Base-by-base conservation (phyloP, 2,113 vertebrate species). In the Lophura nycthemera region DNA sequence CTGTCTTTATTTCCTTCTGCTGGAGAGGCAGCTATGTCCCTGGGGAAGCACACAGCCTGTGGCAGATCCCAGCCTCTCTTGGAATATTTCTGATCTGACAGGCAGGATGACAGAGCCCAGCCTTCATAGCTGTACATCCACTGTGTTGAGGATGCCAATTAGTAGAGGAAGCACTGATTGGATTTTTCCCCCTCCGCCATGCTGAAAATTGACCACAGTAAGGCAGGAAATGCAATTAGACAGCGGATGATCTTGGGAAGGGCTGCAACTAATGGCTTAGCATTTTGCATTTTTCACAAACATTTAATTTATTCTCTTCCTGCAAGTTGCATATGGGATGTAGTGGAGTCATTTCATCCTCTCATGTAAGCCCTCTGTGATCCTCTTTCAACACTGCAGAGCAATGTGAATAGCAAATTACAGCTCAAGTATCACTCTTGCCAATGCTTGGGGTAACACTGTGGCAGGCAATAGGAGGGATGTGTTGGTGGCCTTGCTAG, bases 201-300 rank as follows among this genome's bases (percentile, higher is more conserved):
- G 56, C 69, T 77, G 83, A 60, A 60, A 91, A 36, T 32, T 94
- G 72, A 82, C 38, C 72, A 75, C 69, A 65, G 54, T 32, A 75
- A 76, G 47, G 38, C 81, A 86, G 81, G 67, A 81, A 95, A 86
- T 77, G 43, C 83, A 90, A 86, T 83, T 90, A 87, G 83, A 40
- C 57, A 91, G 56, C 1, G 1, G 43, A 61, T 86, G 60, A 86
- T 85, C 76, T 84, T 56, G 63, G 63, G 43, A 92, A 93, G 72
- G 34, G 71, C 54, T 78, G 76, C 45, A 69, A 70, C 67, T 73
- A 84, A 54, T 73, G 70, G 43, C 45, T 77, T 88, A 81, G 22
- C n/a, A 50, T 70, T 96, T 92, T 86, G 29, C 19, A 24, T 79
- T 91, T 90, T 65, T 83, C 59, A 86, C 61, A 72, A 81, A 50